Base-by-base conservation (phyloP, 2,797 vertebrate species). In the Anguilla megastoma region DNA sequence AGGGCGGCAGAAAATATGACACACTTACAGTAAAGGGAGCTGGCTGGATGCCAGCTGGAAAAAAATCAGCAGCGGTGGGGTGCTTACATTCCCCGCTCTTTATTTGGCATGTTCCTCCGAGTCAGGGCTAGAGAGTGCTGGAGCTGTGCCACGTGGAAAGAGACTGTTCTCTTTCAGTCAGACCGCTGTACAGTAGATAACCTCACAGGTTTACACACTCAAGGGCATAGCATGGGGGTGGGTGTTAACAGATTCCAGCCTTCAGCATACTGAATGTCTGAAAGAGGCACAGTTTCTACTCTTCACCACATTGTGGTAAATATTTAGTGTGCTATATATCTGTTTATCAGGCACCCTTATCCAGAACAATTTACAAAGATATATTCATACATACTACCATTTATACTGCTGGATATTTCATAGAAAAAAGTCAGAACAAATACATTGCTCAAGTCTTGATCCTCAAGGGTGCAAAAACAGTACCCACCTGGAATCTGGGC, bases 1-100 rank as follows among this genome's bases (percentile, higher is more conserved):
- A 88, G 88, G 83, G 36, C 33, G 88, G 86, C 21, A 52, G 41
- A 36, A 74, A 27, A 9, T 45, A 48, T 86, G 56, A 21, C 74
- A 41, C 84, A 82, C 88, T 91, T 91, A 89, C 89, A 50, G 91
- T 91, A 91, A 91, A 88, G 5, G 86, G 71, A 87, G 76, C n/a
- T 88, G 79, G 66, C 87, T 56, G 54, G 50, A 88, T 54, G 76
- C 9, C 48, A 89, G 86, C 52, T 86, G 84, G 80, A 88, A 48
- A 50, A 50, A 88, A 91, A 89, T 33, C 88, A 83, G 48, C 54
- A 85, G 71, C 85, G 69, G 74, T 12, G 33, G 80, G 71, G 69
- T 84, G 87, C 87, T 89, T 88, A 86, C 82, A 50, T 88, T 89
- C 86, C 69, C 60, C 82, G 52, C 30, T 83, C 85, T 88, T 89